Percentiles rank a stretch among this genome's conserved stretches.
These are phyloP conservation scores for Spicauda simplicius DNA, from an alignment of 2,888 invertebrate genomes.

Conservation along the genomic window DNA sequence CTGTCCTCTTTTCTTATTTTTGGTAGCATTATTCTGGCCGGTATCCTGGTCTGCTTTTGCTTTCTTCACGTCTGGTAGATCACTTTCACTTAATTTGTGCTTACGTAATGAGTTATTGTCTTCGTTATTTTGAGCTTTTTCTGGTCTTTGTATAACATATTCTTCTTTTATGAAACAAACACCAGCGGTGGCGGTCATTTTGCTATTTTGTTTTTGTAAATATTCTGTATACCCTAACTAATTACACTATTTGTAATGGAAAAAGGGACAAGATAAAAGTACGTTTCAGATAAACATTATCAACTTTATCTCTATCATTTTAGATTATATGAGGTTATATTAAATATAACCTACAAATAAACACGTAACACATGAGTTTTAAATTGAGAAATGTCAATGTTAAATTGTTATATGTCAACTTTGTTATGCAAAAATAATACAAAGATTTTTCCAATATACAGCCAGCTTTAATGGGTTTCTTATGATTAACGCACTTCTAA, in stretches of 20 bases:
- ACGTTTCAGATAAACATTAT: too few relatives aligned
- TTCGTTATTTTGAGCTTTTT: slow-evolving; percentile 45
- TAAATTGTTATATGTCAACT: too few relatives aligned
- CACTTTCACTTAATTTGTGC: slow-evolving; percentile 59
- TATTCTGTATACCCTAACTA: background rate
- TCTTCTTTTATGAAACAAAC: slow-evolving; percentile 75
- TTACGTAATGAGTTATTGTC: slow-evolving; percentile 51
- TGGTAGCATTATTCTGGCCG: slow-evolving; percentile 44
- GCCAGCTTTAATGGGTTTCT: too few relatives aligned
- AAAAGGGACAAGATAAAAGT: background rate
- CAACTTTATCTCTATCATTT: too few relatives aligned
- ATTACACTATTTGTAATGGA: slow-evolving; percentile 6
- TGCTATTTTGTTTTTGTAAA: background rate
- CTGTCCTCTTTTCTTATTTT: slow-evolving; percentile 86
- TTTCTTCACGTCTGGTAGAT: slow-evolving; percentile 54
- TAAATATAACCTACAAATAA: too few relatives aligned
- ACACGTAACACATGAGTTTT: too few relatives aligned
- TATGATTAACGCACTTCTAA: too few relatives aligned
- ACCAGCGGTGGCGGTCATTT: slow-evolving; percentile 63
- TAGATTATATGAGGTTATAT: too few relatives aligned
- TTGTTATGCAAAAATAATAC: too few relatives aligned
- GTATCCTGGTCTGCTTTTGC: slow-evolving; percentile 50
- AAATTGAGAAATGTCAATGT: too few relatives aligned
- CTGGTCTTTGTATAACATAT: slow-evolving; percentile 59
- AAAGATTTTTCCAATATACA: too few relatives aligned